These are phyloP conservation scores for Trichomycterus rosablanca DNA, from an alignment of 2,113 vertebrate genomes.

Conservation along the genomic window DNA sequence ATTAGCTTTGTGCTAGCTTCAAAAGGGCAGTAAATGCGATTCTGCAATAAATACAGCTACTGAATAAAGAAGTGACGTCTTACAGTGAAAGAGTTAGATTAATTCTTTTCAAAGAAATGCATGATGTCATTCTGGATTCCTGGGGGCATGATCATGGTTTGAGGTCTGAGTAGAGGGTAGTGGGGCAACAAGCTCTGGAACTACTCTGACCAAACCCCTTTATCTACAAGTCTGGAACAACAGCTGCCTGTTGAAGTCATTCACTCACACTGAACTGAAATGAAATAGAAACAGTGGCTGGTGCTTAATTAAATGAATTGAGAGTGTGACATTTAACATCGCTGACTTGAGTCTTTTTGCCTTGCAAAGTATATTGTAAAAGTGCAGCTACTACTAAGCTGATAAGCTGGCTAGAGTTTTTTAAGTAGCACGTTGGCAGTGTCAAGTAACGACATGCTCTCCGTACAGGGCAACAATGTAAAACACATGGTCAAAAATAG, in stretches of 20 bases:
- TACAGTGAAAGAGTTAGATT: no score
- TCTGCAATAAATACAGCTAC: no score
- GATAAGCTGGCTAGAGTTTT: slow-evolving; percentile 43
- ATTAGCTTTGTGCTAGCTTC: no score
- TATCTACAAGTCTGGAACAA: slow-evolving; percentile 54
- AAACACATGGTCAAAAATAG: slow-evolving; percentile 30
- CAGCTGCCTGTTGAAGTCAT: slow-evolving; percentile 51
- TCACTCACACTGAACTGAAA: slow-evolving; percentile 24
- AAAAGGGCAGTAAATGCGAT: no score
- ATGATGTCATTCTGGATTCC: not conserved
- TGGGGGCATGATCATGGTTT: not conserved
- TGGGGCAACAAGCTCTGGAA: not conserved
- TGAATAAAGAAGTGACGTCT: no score
- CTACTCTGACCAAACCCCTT: slow-evolving; percentile 42
- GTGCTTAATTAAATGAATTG: no score
- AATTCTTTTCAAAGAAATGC: no score
- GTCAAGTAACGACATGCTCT: slow-evolving; percentile 11
- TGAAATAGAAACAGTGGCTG: no score
- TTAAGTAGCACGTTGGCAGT: slow-evolving; percentile 25
- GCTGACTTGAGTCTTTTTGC: slow-evolving; percentile 23
- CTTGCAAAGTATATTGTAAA: not conserved
- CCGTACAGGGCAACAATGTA: slow-evolving; percentile 20
- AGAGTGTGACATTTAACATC: slow-evolving; percentile 39
- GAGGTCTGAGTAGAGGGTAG: slow-evolving; percentile 2
- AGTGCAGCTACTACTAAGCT: slow-evolving; percentile 9